These are phyloP conservation scores for Neoseiulus cucumeris DNA, from an alignment of 1,140 invertebrate species.

Conservation along the genomic window DNA sequence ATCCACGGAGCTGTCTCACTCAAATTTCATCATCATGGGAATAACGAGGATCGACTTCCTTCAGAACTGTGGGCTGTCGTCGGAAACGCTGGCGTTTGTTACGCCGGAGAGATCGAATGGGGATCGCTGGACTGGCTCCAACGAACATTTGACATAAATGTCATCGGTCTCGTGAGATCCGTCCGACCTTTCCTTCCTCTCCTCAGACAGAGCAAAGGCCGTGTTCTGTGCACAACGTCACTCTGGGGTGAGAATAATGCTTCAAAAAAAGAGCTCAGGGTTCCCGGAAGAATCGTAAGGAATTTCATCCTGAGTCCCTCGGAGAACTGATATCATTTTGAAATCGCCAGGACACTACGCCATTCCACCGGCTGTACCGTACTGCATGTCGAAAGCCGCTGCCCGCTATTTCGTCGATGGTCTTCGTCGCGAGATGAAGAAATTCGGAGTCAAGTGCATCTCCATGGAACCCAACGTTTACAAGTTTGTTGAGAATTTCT, in stretches of 20 bases:
- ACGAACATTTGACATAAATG: conserved; percentile 56
- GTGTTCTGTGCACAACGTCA: conserved; percentile 32
- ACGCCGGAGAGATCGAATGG: conserved; percentile 33
- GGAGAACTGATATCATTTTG: not conserved
- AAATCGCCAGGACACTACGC: conserved; percentile 19
- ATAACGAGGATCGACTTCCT: not conserved
- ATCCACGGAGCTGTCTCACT: too few species aligned
- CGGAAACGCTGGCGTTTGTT: conserved; percentile 50
- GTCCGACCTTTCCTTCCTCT: conserved; percentile 48
- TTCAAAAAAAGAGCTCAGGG: too few species aligned
- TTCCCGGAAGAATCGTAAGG: too few species aligned
- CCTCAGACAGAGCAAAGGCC: conserved; percentile 36
- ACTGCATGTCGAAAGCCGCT: conserved; percentile 33
- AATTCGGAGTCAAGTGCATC: conserved; percentile 47
- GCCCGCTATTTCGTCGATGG: conserved; percentile 41
- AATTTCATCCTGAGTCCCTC: too few species aligned
- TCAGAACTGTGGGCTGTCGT: conserved; percentile 58
- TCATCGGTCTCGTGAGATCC: conserved; percentile 53
- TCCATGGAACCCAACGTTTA: conserved; percentile 42
- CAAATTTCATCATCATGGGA: too few species aligned
- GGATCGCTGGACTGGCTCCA: conserved; percentile 21
- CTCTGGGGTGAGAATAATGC: conserved; percentile 29
- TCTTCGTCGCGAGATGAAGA: conserved; percentile 48
- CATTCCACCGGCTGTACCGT: conserved; percentile 29
- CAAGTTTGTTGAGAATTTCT: not conserved